phyloP scores from a whole-genome alignment of 2,888 invertebrate genomes.

The Agriopis leucophaearia region DNA sequence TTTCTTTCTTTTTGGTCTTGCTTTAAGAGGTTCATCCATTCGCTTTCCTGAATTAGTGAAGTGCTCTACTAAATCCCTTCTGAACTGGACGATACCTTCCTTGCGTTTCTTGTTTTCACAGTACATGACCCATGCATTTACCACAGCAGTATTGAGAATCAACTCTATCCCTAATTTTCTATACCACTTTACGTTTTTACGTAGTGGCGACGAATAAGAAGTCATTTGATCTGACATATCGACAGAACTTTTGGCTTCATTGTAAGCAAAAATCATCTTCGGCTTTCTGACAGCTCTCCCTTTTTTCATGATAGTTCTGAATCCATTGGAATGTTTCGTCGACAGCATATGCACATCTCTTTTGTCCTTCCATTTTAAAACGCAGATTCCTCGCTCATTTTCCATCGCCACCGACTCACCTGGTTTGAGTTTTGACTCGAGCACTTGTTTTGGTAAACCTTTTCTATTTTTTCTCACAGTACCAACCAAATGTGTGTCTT shows the following conservation, averaged over 20 bases:
- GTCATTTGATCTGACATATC: slow-evolving; percentile 59
- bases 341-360: slow-evolving; percentile 51
- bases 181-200: slow-evolving; percentile 62
- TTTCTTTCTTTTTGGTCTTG: slow-evolving; percentile 39
- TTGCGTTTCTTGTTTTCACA: slow-evolving; percentile 40
- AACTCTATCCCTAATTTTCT: slow-evolving; percentile 58
- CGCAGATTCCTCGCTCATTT: slow-evolving; percentile 52
- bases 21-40: background rate
- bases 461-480: slow-evolving; percentile 58
- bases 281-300: slow-evolving; percentile 41
- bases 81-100: slow-evolving; percentile 33
- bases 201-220: slow-evolving; percentile 52
- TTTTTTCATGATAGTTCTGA: slow-evolving; percentile 42
- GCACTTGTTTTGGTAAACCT: slow-evolving; percentile 54
- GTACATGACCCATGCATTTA: slow-evolving; percentile 49
- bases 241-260: slow-evolving; percentile 56
- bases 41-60: slow-evolving; percentile 29
- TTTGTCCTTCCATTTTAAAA: slow-evolving; percentile 52
- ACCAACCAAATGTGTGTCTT: slow-evolving; percentile 58
- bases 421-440: slow-evolving; percentile 52
- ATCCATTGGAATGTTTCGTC: slow-evolving; percentile 55
- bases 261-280: slow-evolving; percentile 54
- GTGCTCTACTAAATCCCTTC: slow-evolving; percentile 35
- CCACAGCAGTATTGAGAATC: slow-evolving; percentile 54
- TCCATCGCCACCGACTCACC: slow-evolving; percentile 50